phyloP scores from a whole-genome alignment of 2,797 vertebrate species.

The Cirrhinus mrigala region DNA sequence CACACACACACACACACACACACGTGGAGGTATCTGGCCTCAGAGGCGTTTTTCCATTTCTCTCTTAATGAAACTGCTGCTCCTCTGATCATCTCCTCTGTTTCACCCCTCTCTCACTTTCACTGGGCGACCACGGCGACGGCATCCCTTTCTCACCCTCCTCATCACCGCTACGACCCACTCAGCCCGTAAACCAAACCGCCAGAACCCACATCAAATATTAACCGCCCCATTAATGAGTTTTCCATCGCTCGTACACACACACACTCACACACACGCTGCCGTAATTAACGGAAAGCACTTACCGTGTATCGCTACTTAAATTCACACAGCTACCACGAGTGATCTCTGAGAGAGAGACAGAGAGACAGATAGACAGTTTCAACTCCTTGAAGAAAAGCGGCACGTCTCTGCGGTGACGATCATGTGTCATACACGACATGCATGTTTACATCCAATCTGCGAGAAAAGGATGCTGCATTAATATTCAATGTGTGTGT shows the following conservation, averaged over 20 bases:
- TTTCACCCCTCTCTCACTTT: slow-evolving; percentile 74
- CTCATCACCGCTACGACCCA: slow-evolving; percentile 52
- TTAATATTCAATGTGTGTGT: slow-evolving; percentile 57
- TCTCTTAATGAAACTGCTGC: slow-evolving; percentile 73
- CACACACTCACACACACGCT: slow-evolving; percentile 28
- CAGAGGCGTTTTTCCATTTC: slow-evolving; percentile 78
- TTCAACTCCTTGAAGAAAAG: neutral
- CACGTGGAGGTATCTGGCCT: slow-evolving; percentile 62
- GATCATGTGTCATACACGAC: slow-evolving; percentile 71
- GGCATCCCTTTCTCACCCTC: slow-evolving; percentile 48
- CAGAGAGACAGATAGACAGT: neutral
- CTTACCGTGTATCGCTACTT: slow-evolving; percentile 32
- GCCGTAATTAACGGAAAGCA: slow-evolving; percentile 49
- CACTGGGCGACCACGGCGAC: slow-evolving; percentile 60
- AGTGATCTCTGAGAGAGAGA: neutral
- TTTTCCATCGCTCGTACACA: slow-evolving; percentile 76
- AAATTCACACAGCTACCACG: neutral
- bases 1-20: slow-evolving; percentile 10
- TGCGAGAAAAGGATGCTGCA: slow-evolving; percentile 77
- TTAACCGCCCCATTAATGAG: slow-evolving; percentile 81
- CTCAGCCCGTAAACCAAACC: slow-evolving; percentile 82
- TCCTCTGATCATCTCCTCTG: slow-evolving; percentile 46
- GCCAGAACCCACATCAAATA: slow-evolving; percentile 77
- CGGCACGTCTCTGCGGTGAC: slow-evolving; percentile 30
- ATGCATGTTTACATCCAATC: slow-evolving; percentile 78